These are phyloP conservation scores for Thalpophila matura DNA, from an alignment of 2,888 invertebrate species.

Conservation along the genomic window DNA sequence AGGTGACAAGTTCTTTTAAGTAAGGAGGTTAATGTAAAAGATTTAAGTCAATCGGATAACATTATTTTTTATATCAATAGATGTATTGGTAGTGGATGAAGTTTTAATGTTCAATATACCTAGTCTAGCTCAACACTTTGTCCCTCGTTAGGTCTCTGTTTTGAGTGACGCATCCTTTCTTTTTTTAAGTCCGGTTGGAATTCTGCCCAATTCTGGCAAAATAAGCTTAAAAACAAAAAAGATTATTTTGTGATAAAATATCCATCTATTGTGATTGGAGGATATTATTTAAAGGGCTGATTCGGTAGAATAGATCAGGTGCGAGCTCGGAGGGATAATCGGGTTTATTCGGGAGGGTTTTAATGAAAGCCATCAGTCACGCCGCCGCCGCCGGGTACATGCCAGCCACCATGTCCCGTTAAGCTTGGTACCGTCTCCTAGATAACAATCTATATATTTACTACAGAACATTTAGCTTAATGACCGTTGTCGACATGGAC, in stretches of 20 bases:
- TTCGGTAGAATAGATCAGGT: slow-evolving; percentile 66
- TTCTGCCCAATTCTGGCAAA: background rate
- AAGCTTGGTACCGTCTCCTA: slow-evolving; percentile 46
- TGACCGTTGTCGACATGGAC: slow-evolving; percentile 53
- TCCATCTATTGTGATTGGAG: slow-evolving; percentile 26
- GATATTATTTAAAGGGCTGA: slow-evolving; percentile 52
- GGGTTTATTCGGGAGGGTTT: slow-evolving; percentile 69
- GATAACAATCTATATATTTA: slow-evolving; percentile 53
- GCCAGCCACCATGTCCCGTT: slow-evolving; percentile 42
- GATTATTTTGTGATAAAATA: slow-evolving; percentile 6
- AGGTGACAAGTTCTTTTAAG: too few relatives aligned
- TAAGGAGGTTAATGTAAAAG: too few relatives aligned
- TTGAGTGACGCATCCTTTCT: background rate
- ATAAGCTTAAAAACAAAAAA: background rate
- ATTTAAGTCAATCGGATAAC: too few relatives aligned
- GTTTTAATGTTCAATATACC: background rate
- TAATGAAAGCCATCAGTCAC: slow-evolving; percentile 76
- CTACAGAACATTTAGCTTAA: slow-evolving; percentile 50
- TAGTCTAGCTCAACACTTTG: background rate
- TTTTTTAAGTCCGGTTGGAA: background rate
- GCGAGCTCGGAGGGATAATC: slow-evolving; percentile 68
- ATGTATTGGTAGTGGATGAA: background rate
- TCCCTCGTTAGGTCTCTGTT: background rate
- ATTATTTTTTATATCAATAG: too few relatives aligned
- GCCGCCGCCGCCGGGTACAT: slow-evolving; percentile 52